These are phyloP conservation scores for Ochotona princeps DNA, from an alignment of 2,113 vertebrate species.

Conservation along the genomic window DNA sequence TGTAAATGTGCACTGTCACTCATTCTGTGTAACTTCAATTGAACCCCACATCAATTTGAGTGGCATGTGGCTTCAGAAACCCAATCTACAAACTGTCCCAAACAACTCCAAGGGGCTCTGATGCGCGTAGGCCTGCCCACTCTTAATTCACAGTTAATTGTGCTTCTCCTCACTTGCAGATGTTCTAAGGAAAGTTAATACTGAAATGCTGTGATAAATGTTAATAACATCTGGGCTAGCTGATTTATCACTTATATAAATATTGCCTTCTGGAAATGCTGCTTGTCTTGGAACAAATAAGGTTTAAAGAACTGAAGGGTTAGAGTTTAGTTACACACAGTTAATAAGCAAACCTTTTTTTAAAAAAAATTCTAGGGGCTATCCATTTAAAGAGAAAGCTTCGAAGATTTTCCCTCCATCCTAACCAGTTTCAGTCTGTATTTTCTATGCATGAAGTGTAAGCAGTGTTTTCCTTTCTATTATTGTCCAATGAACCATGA, in stretches of 20 bases:
- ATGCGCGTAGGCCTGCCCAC: not conserved
- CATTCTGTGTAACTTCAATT: not conserved
- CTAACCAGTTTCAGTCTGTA: slow-evolving; percentile 37
- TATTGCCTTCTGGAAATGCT: slow-evolving; percentile 52
- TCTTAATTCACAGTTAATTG: slow-evolving; percentile 9
- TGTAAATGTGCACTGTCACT: not conserved
- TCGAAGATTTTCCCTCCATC: not conserved
- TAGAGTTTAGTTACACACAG: not conserved
- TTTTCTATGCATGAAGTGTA: slow-evolving; percentile 52
- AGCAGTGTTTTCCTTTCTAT: slow-evolving; percentile 49
- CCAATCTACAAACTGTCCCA: not conserved
- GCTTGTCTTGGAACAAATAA: slow-evolving; percentile 26
- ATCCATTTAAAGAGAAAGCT: slow-evolving; percentile 49
- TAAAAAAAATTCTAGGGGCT: slow-evolving; percentile 9
- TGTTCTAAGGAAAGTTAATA: slow-evolving; percentile 44
- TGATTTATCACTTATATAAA: slow-evolving; percentile 52
- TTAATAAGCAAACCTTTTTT: slow-evolving; percentile 43
- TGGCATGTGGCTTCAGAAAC: not conserved
- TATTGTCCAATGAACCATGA: slow-evolving; percentile 55
- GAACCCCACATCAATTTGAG: not conserved
- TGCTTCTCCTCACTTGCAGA: slow-evolving; percentile 48
- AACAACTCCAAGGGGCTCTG: slow-evolving; percentile 12
- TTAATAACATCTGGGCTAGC: slow-evolving; percentile 35
- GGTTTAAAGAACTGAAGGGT: slow-evolving; percentile 7
- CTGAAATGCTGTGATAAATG: slow-evolving; percentile 17